Evolutionary conservation across 2,888 invertebrate genomes (phyloP).

Genomic region (Stenichneumon culpator): DNA sequence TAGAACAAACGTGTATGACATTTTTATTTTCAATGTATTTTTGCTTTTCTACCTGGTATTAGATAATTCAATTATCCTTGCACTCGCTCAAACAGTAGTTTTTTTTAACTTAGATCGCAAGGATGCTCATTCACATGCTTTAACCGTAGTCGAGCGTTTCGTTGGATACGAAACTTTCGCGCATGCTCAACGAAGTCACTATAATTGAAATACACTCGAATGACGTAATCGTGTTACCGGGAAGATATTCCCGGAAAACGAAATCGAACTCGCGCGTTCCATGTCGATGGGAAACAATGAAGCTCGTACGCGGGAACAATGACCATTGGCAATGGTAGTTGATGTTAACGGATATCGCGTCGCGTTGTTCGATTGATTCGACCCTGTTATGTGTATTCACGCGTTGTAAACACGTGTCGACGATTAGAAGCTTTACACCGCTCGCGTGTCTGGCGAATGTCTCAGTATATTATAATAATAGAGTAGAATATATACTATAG

Average conservation of each 20-base stretch:
- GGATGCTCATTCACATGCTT: slow-evolving; percentile 32
- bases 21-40: background rate
- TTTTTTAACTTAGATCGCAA: slow-evolving; percentile 33
- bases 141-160: slow-evolving; percentile 9
- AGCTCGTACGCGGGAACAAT: slow-evolving; percentile 27
- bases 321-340: slow-evolving; percentile 18
- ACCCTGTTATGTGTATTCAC: background rate
- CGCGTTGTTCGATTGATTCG: slow-evolving; percentile 18
- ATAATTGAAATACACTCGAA: slow-evolving; percentile 37
- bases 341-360: slow-evolving; percentile 32
- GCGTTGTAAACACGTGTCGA: background rate
- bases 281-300: slow-evolving; percentile 13
- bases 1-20: background rate
- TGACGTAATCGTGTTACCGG: slow-evolving; percentile 36
- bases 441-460: background rate
- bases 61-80: slow-evolving; percentile 4
- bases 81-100: slow-evolving; percentile 29
- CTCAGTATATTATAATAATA: background rate
- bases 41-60: background rate
- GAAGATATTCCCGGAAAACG: slow-evolving; percentile 47
- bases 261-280: slow-evolving; percentile 27
- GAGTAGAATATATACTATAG: too few relatives aligned
- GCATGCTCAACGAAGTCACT: slow-evolving; percentile 14
- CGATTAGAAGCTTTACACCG: background rate
- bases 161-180: slow-evolving; percentile 30